These are phyloP conservation scores for Cardiocondyla obscurior DNA, from an alignment of 1,140 invertebrate genomes.

Conservation along the genomic window DNA sequence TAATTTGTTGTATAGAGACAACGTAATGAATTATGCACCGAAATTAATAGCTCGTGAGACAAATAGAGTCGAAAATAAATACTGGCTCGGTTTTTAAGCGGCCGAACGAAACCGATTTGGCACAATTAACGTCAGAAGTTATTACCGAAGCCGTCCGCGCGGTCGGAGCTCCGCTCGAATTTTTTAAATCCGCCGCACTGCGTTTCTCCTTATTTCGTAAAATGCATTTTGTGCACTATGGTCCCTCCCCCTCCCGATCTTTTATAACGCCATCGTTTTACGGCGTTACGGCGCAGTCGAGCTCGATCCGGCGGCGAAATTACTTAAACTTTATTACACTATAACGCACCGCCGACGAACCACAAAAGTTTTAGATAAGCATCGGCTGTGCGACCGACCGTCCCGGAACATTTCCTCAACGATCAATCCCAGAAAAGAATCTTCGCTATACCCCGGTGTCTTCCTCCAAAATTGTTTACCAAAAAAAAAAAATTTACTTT, in stretches of 20 bases:
- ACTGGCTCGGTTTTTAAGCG: background rate
- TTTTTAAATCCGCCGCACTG: background rate
- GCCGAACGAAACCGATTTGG: background rate
- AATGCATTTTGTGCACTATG: constrained; percentile 2
- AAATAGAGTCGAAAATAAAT: background rate
- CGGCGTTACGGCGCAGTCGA: background rate
- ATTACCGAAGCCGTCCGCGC: background rate
- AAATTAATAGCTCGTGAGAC: background rate
- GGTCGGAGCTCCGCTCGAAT: background rate
- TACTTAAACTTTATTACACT: constrained; percentile 47
- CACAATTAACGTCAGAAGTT: background rate
- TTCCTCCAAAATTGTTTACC: background rate
- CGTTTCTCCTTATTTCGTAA: constrained; percentile 20
- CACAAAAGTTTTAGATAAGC: constrained; percentile 52
- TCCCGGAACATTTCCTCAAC: constrained; percentile 34
- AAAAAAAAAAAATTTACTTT: no score
- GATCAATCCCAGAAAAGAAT: constrained; percentile 25
- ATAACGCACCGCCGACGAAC: constrained; percentile 29
- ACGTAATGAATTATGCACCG: no score
- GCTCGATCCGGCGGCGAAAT: constrained; percentile 31
- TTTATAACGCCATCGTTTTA: constrained; percentile 38
- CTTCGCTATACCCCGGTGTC: background rate
- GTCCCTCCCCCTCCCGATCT: background rate
- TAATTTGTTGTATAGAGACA: no score
- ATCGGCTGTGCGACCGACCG: constrained; percentile 30